Evolutionary conservation across 1,140 invertebrate genomes (phyloP), one percentile per base, ranked within the genome.

Genomic region (Drosophila bocqueti): DNA sequence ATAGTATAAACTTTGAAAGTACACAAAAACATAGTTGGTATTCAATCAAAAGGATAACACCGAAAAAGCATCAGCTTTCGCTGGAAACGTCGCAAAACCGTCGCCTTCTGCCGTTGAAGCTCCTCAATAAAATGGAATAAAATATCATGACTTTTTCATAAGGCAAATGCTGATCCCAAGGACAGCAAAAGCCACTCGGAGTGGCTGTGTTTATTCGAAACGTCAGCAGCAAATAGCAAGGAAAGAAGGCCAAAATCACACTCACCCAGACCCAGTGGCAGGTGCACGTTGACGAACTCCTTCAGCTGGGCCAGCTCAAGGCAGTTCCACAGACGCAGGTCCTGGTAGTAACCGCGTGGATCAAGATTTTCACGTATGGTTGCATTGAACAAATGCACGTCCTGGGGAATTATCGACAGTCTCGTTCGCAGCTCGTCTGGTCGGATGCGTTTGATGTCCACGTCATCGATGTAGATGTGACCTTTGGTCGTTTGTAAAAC

Each of bases 341-440:
- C 98, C 38, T 94, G 94, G 80, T 95, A 95, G 55, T 96, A 94
- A 50, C 94, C 94, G 16, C 96, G 93, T 3, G 98, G 98, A 93
- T 98, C 97, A 26, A 99, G 93, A 94, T 99, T 99, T 87, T 98
- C 96, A 73, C 97, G 93, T 49, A 99, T 94, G 10, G 96, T 97
- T n/a, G 97, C 98, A 79, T 95, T 96, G 93, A 99, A 99, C 74
- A 99, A 93, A 92, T 98, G 97, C 38, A 98, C 97, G 94, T 92
- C 96, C 94, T 99, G 99, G 11, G 98, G 98, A 87, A 99, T 97
- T 71, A 99, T 96, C 31, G 97, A 97, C 68, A 99, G 93, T 50
- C 96, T 94, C 26, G 96, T 97, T 77, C 97, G 93, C n/a, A 97
- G 92, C 63, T 95, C 94, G 58, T 95, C 94, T 29, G 97, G 93